Evolutionary conservation across 2,888 invertebrate species (phyloP), one percentile per base, ranked within the genome.

Genomic region (Apantesis nais): DNA sequence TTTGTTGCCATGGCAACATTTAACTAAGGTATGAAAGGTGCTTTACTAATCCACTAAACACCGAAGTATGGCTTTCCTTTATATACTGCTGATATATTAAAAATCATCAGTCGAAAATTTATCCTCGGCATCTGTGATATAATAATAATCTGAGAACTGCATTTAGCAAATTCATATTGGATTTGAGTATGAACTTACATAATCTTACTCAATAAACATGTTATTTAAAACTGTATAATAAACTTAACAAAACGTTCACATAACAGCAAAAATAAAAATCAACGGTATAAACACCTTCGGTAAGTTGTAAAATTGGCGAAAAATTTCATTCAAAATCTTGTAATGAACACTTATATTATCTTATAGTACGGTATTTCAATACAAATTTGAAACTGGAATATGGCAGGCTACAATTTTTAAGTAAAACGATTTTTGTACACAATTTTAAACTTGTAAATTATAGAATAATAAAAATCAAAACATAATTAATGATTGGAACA

Each of bases 241-340:
- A 39, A 25, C 52, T 9, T 14, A 11, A 34, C 44, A 52, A 22
- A 37, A 65, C 52, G 34, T 73, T 72, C 62, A 70, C 70, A 70
- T 66, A 31, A 70, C 68, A 71, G 67, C 66, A 66, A 85, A 85
- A 83, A 78, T 52, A 71, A 78, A 78, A 81, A 83, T 78, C 81
- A 74, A 74, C 73, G 4, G 44, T 73, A 73, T 68, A 74, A 74
- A 71, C 69, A 66, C 72, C 71, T 69, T 75, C 69, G 73, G 74
- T 79, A 76, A 78, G 78, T 80, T 80, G 81, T 85, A 82, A 89
- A 89, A 88, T 88, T 85, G 81, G 79, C 79, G 74, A 84, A 83
- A 84, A 85, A 84, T 86, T 80, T 82, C 80, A 68, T 61, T 58
- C 58, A 3, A 80, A 76, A 80, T 78, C 70, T 80, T 70, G 78